Conservation (phyloP, 1,140 invertebrate species). For the Calephelis virginiensis region DNA sequence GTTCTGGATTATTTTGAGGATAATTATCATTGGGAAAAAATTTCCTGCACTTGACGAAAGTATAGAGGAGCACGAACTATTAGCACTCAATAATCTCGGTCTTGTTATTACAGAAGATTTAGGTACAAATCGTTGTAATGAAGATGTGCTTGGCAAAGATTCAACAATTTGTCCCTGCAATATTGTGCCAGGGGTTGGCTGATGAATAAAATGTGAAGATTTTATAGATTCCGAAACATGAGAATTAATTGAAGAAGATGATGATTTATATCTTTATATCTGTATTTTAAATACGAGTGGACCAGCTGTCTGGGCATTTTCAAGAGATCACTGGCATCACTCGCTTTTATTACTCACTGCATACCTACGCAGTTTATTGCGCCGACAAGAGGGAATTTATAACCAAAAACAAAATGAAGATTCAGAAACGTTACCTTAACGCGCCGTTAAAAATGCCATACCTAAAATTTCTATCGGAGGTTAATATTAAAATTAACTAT, state of each 20-base stretch:
- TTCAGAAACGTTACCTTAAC: constrained; percentile 17
- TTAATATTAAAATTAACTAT: constrained; percentile 1
- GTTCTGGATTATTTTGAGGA: too few species aligned
- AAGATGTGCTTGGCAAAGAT: constrained; percentile 11
- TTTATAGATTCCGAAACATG: not conserved
- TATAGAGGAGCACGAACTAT: too few species aligned
- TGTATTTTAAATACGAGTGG: constrained; percentile 9
- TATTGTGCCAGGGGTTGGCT: not conserved
- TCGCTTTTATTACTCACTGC: constrained; percentile 1
- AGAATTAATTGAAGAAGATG: not conserved
- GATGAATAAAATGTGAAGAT: constrained; percentile 3
- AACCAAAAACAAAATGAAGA: constrained; percentile 16
- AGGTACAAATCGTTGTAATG: not conserved
- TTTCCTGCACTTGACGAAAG: too few species aligned
- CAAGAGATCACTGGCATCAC: constrained; percentile 3
- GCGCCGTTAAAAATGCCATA: constrained; percentile 6
- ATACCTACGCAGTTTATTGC: not conserved
- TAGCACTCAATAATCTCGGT: too few species aligned
- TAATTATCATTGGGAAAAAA: too few species aligned
- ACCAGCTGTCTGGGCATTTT: constrained; percentile 12
- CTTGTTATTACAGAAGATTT: too few species aligned
- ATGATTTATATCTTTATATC: not conserved
- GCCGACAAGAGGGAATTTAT: not conserved
- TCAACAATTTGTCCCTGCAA: constrained; percentile 7
- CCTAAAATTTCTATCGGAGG: not conserved